A percentile compares a stretch with the other conserved stretches of the same genome.
Evolutionary conservation across 2,113 vertebrate genomes (phyloP).

Genomic region (Calypte anna): DNA sequence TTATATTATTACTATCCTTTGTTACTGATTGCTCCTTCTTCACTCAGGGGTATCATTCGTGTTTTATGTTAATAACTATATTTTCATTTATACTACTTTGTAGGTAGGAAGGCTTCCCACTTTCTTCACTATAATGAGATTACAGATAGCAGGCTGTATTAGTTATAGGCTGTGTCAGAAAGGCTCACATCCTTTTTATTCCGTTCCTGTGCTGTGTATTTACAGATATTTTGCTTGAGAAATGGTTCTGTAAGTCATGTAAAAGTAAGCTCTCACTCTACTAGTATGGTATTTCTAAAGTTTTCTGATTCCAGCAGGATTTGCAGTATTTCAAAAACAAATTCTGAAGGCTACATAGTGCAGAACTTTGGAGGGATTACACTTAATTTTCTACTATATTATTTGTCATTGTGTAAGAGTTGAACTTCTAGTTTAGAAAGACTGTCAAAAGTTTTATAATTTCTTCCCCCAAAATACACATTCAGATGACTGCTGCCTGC

Average conservation of each 20-base stretch:
- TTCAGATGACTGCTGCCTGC: not conserved
- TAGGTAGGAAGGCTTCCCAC: not conserved
- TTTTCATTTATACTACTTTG: slow-evolving; percentile 2
- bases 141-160: not conserved
- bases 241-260: not conserved
- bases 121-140: not conserved
- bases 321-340: not conserved
- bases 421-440: not conserved
- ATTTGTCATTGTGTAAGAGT: not conserved
- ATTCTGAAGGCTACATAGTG: not conserved
- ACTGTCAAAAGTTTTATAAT: not conserved
- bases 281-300: not conserved
- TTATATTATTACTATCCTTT: slow-evolving; percentile 64
- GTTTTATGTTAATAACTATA: slow-evolving; percentile 40
- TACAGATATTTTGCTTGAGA: not conserved
- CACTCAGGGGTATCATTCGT: slow-evolving; percentile 49
- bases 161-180: not conserved
- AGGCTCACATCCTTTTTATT: not conserved
- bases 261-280: not conserved
- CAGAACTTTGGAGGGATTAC: not conserved
- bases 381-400: not conserved
- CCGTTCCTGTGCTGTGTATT: not conserved
- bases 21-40: slow-evolving; percentile 57
- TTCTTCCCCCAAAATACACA: not conserved
- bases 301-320: not conserved